phyloP scores from a whole-genome alignment of 2,113 vertebrate species.

The Colius striatus region DNA sequence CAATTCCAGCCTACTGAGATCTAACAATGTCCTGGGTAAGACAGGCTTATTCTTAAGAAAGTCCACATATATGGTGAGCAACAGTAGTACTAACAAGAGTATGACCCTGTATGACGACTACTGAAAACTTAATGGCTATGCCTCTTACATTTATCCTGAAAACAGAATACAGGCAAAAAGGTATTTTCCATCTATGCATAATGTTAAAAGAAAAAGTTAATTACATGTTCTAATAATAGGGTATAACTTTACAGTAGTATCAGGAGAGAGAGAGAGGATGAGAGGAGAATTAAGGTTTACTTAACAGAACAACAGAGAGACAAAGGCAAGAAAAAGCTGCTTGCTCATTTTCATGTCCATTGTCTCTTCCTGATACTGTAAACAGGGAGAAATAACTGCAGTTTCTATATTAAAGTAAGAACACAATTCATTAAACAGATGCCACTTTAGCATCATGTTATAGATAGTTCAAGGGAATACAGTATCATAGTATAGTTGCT shows the following conservation, averaged over 20 bases:
- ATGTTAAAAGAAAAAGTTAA: conserved; percentile 28
- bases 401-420: not conserved
- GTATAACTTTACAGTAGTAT: not conserved
- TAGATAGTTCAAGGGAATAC: not conserved
- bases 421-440: not conserved
- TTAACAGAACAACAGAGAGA: not conserved
- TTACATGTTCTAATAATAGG: conserved; percentile 39
- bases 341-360: not conserved
- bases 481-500: not conserved
- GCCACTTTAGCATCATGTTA: not conserved
- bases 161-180: conserved; percentile 12
- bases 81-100: not conserved
- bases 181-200: not conserved
- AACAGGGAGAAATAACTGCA: not conserved
- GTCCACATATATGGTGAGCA: not conserved
- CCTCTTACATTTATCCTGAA: not conserved
- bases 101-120: not conserved
- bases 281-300: not conserved
- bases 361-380: not conserved
- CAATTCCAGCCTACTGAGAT: not conserved
- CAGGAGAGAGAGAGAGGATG: not conserved
- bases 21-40: not conserved
- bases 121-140: not conserved
- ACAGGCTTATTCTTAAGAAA: not conserved
- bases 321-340: not conserved